These are phyloP conservation scores for Sinocyclocheilus maitianheensis DNA, from an alignment of 2,113 vertebrate species.

Conservation along the genomic window DNA sequence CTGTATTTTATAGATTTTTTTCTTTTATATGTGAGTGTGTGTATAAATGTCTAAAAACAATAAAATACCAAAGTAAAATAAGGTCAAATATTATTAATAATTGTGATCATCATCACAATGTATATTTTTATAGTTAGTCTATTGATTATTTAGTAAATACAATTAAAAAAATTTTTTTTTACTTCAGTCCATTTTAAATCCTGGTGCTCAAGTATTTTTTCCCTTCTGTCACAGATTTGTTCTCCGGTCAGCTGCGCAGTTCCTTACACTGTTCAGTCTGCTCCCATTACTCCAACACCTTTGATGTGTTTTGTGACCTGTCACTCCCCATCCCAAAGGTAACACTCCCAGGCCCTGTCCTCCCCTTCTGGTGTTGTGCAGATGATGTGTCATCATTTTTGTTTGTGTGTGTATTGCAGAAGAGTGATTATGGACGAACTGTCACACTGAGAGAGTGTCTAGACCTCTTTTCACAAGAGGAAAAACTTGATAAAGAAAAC, in stretches of 20 bases:
- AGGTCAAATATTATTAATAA: not conserved
- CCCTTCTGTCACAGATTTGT: conserved; percentile 77
- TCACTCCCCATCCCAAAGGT: conserved; percentile 92
- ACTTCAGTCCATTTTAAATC: not conserved
- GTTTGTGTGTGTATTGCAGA: conserved; percentile 60
- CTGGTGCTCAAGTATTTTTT: not conserved
- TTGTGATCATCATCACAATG: not conserved
- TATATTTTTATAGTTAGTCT: not conserved
- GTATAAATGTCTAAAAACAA: too few species aligned
- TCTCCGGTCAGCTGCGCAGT: conserved; percentile 91
- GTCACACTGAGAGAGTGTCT: conserved; percentile 87
- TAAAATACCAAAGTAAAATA: not conserved
- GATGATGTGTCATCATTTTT: not conserved
- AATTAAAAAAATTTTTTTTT: not conserved
- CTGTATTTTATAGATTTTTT: too few species aligned
- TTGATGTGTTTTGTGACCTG: conserved; percentile 91
- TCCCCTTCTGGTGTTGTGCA: not conserved
- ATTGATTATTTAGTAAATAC: too few species aligned
- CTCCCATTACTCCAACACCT: conserved; percentile 91
- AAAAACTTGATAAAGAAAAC: conserved; percentile 88
- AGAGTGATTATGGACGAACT: conserved; percentile 74
- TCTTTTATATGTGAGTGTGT: too few species aligned
- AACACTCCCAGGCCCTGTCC: conserved; percentile 42
- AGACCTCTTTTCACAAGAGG: conserved; percentile 90
- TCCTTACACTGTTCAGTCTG: conserved; percentile 93